A percentile compares a stretch with the other conserved stretches of the same genome.
Conservation (phyloP, 2,113 vertebrate species). For the Saimiri boliviensis region DNA sequence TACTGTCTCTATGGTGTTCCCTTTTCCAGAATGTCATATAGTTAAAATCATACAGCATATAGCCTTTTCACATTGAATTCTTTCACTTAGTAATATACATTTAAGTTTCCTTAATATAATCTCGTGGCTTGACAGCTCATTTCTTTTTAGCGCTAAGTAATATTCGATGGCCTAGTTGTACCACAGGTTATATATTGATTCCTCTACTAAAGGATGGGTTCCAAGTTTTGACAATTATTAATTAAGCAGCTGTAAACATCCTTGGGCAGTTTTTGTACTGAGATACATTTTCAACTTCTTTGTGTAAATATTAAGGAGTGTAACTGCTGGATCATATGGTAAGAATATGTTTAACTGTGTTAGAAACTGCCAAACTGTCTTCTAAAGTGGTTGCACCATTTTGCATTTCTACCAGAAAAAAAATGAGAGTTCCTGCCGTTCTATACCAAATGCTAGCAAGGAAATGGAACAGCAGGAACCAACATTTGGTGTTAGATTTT, state of each 20-base stretch:
- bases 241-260: background rate
- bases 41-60: background rate
- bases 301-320: background rate
- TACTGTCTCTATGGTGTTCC: background rate
- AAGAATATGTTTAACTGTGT: background rate
- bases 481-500: background rate
- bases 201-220: background rate
- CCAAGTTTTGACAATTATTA: background rate
- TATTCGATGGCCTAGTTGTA: background rate
- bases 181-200: background rate
- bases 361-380: background rate
- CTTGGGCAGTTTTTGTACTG: background rate
- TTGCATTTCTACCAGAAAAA: background rate
- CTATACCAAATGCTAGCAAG: background rate
- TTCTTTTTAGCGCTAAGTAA: background rate
- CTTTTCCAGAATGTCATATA: background rate
- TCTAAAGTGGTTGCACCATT: background rate
- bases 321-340: background rate
- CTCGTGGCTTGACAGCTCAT: background rate
- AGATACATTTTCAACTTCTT: background rate
- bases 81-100: background rate
- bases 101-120: background rate
- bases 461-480: no score
- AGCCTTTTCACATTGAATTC: background rate
- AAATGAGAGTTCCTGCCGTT: background rate